These are phyloP conservation scores for Muricea muricata DNA, from an alignment of 92 coral and sea anemone species.

Conservation along the genomic window DNA sequence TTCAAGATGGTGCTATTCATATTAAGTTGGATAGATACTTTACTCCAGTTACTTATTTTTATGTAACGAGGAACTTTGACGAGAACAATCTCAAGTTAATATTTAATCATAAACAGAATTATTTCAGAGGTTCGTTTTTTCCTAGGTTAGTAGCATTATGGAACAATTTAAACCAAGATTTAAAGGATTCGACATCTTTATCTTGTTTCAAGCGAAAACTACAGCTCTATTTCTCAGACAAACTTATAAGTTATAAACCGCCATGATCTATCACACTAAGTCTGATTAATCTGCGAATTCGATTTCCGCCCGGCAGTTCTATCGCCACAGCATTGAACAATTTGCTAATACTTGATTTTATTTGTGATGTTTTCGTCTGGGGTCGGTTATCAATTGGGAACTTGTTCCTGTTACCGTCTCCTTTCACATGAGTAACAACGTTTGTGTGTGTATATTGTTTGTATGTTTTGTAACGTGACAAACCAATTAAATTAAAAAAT, in stretches of 20 bases:
- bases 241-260: background rate
- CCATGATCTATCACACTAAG: no score
- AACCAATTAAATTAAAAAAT: no score
- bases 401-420: background rate
- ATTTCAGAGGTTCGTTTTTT: conserved; percentile 13
- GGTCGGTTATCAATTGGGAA: background rate
- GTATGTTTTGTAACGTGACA: background rate
- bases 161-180: conserved; percentile 4
- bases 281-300: no score
- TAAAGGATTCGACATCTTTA: background rate
- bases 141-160: conserved; percentile 5
- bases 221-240: background rate
- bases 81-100: background rate
- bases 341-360: no score
- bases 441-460: background rate
- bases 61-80: background rate
- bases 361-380: background rate
- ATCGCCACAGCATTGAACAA: no score
- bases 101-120: background rate
- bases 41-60: background rate
- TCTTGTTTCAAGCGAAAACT: background rate
- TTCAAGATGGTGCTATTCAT: background rate
- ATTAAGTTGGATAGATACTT: background rate
- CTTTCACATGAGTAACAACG: no score
- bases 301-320: background rate